Evolutionary conservation across 2,888 invertebrate species (phyloP), one percentile per base, ranked within the genome.

Genomic region (Xestia sexstrigata): DNA sequence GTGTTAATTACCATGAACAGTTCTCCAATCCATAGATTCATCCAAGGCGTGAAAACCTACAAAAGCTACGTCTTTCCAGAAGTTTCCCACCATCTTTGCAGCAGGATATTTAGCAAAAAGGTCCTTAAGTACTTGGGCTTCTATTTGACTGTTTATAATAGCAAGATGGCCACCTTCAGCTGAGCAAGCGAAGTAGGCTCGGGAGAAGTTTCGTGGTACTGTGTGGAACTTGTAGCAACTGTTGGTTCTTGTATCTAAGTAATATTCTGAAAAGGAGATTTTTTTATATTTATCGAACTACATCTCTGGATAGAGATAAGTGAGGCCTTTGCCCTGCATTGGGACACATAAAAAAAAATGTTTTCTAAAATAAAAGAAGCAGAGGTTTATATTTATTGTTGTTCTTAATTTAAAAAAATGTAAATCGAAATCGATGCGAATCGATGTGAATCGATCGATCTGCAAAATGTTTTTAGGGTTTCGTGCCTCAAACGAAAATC

Each of bases 151-250:
- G 83, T 94, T 93, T 78, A 94, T 92, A 74, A 94, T 85, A 52
- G 88, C 89, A 42, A 94, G 88, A 81, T 94, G 77, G 0, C 90
- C 93, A 23, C 93, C 93, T 79, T 94, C 94, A 0, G 92, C 92
- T 8, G 88, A 78, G 65, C 94, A 94, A 1, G 91, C 76, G 86
- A 93, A 90, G 86, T 88, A 89, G 0, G 94, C 94, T 0, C 92
- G 83, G 0, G 91, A 86, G 90, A 91, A 94, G 6, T 86, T 88
- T 4, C 90, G 85, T 0, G 93, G 91, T 1, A 88, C 82, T 0
- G 73, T 70, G 78, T 94, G 94, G 84, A 93, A 93, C 78, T 95
- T 94, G 87, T 95, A 95, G 73, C 94, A 95, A 30, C 86, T 92
- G 0, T 91, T 89, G 0, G 94, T 93, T 23, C 90, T 81, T 0